These are phyloP conservation scores for Drosophila planitibia DNA, from an alignment of 2,888 invertebrate genomes.

Conservation along the genomic window DNA sequence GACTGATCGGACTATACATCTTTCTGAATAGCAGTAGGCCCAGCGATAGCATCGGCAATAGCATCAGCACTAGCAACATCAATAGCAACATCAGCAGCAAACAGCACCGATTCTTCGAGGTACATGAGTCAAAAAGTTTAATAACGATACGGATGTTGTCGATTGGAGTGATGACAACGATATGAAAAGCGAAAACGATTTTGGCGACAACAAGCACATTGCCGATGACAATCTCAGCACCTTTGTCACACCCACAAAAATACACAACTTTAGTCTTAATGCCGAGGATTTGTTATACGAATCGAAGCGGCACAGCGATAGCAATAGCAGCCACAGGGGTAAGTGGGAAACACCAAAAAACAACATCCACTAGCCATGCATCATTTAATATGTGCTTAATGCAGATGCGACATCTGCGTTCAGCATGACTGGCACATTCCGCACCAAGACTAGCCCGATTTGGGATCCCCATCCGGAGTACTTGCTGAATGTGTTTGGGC, in stretches of 20 bases:
- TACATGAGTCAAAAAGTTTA: constrained; percentile 52
- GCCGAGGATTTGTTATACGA: constrained; percentile 87
- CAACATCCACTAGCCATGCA: neutral
- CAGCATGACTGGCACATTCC: constrained; percentile 89
- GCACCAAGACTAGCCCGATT: constrained; percentile 87
- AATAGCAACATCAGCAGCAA: neutral
- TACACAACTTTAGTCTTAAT: constrained; percentile 86
- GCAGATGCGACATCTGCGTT: constrained; percentile 78
- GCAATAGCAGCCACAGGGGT: constrained; percentile 68
- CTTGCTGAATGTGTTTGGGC: constrained; percentile 89
- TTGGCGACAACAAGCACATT: constrained; percentile 63
- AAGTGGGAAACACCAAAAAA: constrained; percentile 14
- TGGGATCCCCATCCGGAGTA: constrained; percentile 92
- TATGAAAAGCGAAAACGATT: constrained; percentile 57
- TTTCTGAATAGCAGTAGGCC: constrained; percentile 39
- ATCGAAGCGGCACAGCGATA: constrained; percentile 81
- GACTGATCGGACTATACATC: constrained; percentile 21
- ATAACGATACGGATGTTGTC: constrained; percentile 68
- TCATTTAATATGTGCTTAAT: neutral
- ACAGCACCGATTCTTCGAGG: constrained; percentile 14
- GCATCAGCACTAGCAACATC: neutral
- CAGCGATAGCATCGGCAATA: constrained; percentile 10
- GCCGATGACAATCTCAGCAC: constrained; percentile 84
- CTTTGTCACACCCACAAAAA: constrained; percentile 87
- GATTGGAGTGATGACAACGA: constrained; percentile 64